Conservation (phyloP, 2,113 vertebrate genomes). For the Labeo rohita region DNA sequence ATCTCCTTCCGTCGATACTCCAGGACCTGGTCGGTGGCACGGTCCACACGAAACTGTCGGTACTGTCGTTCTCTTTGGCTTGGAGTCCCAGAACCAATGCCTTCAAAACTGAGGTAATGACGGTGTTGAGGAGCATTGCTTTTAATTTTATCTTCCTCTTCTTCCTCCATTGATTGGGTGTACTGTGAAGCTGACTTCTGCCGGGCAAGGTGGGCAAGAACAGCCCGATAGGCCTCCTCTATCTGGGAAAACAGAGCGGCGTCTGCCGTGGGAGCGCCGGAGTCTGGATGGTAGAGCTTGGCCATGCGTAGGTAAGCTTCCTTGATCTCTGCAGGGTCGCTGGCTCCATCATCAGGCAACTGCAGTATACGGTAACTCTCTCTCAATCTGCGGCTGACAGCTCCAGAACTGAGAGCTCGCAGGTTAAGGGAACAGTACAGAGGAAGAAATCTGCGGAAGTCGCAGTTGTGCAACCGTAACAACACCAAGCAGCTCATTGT, state of each 20-base stretch:
- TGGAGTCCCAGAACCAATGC: constrained; percentile 87
- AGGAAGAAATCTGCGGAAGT: constrained; percentile 34
- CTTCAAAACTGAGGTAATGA: constrained; percentile 93
- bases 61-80: constrained; percentile 93
- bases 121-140: constrained; percentile 82
- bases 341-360: constrained; percentile 62
- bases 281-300: constrained; percentile 92
- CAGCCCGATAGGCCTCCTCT: constrained; percentile 85
- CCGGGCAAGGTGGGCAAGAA: constrained; percentile 75
- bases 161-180: constrained; percentile 58
- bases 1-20: constrained; percentile 83
- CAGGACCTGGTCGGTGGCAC: constrained; percentile 86
- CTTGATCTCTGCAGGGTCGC: constrained; percentile 77
- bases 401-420: constrained; percentile 53
- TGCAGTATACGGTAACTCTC: constrained; percentile 74
- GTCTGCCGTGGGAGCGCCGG: constrained; percentile 79
- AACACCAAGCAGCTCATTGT: constrained; percentile 55
- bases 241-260: constrained; percentile 80
- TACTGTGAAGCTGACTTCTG: constrained; percentile 51
- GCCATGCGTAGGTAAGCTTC: constrained; percentile 84
- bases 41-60: constrained; percentile 85
- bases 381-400: constrained; percentile 62
- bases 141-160: constrained; percentile 77
- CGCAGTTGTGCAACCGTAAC: constrained; percentile 18
- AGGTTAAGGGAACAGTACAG: constrained; percentile 6